Base-by-base conservation (phyloP, 2,888 invertebrate genomes). In the Deilephila porcellus region DNA sequence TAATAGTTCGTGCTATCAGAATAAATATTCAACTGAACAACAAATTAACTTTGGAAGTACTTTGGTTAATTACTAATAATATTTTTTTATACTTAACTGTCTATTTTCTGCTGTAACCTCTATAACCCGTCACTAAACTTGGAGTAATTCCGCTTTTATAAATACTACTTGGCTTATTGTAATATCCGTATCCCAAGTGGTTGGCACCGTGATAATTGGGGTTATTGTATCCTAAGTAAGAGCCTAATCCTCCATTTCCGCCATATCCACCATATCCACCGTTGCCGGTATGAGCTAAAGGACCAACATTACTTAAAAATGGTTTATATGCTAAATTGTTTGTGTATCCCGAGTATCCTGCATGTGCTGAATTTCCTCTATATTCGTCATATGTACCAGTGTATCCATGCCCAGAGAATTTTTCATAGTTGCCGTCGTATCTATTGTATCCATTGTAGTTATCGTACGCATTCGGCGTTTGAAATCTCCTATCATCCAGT, bases 141-240 rank as follows among this genome's bases (percentile, higher is more conserved):
- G 95, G 95, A 20, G 95, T 94, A 60, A 95, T 88, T 14, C 93
- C 92, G 70, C 83, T 88, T 77, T 82, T 91, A 78, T 94, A 94
- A 76, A 94, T 93, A 75, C 86, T 92, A 2, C 94, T 91, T 1
- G 88, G 85, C 75, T 86, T 88, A 75, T 87, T 91, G 74, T 95
- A 95, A 82, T 96, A 96, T 63, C 96, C 96, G 79, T 94, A 95
- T n/a, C 96, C 96, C 45, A 95, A 90, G 87, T 96, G 95, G 72
- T 95, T 91, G 52, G 90, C 91, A 7, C 95, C 95, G 83, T 89
- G 89, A 80, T 96, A 96, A 77, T 87, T 86, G 0, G 95, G 95
- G 83, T 93, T 95, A 84, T 93, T 95, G 85, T 96, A 96, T 8
- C 96, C 96, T 67, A 91, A 93, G 82, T 96, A 96, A 53, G 96